A percentile compares a stretch with the other conserved stretches of the same genome.
phyloP scores from a whole-genome alignment of 2,888 invertebrate species.

The Plagodis pulveraria region DNA sequence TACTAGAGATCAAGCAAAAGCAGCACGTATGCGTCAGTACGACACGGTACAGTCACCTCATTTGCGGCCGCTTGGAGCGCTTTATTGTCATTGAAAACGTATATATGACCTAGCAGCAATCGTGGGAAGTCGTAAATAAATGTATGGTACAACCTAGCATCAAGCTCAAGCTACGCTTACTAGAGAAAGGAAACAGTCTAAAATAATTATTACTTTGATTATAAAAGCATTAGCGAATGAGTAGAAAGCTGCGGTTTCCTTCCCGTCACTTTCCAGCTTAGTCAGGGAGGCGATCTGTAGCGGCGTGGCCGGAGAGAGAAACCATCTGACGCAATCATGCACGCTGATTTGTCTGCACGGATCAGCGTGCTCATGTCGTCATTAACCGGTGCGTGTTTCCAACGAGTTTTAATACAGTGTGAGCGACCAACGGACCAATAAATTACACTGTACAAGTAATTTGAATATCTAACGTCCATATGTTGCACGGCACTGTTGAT shows the following conservation, averaged over 20 bases:
- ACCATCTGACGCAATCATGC: slow-evolving; percentile 60
- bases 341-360: slow-evolving; percentile 43
- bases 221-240: slow-evolving; percentile 43
- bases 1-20: slow-evolving; percentile 22
- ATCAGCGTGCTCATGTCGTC: slow-evolving; percentile 22
- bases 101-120: not conserved
- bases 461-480: slow-evolving; percentile 11
- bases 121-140: too few relatives aligned
- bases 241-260: slow-evolving; percentile 71
- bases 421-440: slow-evolving; percentile 23
- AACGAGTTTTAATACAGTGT: slow-evolving; percentile 21
- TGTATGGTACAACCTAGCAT: too few relatives aligned
- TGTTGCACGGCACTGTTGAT: slow-evolving; percentile 6
- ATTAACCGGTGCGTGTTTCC: slow-evolving; percentile 27
- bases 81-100: not conserved
- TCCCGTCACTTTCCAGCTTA: slow-evolving; percentile 61
- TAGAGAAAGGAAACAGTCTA: slow-evolving; percentile 10
- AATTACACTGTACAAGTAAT: slow-evolving; percentile 21
- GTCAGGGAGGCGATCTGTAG: slow-evolving; percentile 34
- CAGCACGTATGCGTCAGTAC: slow-evolving; percentile 12
- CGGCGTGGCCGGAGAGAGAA: slow-evolving; percentile 45
- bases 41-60: slow-evolving; percentile 1
- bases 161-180: not conserved
- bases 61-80: not conserved
- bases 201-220: slow-evolving; percentile 16